phyloP scores from a whole-genome alignment of 2,113 vertebrate species.

The Solea senegalensis region DNA sequence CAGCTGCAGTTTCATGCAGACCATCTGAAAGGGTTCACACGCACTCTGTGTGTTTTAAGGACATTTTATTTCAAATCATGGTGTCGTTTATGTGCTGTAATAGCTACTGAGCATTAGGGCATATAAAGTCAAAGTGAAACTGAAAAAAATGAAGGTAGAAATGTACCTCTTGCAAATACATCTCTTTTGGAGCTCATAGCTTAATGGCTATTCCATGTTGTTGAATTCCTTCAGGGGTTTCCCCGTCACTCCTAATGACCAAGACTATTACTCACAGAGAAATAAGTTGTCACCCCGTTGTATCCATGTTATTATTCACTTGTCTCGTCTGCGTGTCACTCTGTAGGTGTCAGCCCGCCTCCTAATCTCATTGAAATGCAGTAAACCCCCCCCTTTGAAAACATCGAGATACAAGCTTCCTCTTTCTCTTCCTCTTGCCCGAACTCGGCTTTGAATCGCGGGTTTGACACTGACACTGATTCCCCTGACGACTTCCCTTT shows the following conservation, averaged over 20 bases:
- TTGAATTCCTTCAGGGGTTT: constrained; percentile 23
- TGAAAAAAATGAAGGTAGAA: background rate
- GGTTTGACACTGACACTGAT: background rate
- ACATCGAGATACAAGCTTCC: background rate
- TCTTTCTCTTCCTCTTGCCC: constrained; percentile 3
- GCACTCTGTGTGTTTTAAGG: too few relatives aligned
- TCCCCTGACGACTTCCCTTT: constrained; percentile 5
- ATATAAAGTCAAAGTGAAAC: background rate
- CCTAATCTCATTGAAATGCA: background rate
- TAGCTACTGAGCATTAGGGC: background rate
- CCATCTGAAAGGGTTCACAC: too few relatives aligned
- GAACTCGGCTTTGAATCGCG: constrained; percentile 16
- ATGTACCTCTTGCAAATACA: constrained; percentile 13
- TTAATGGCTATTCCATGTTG: constrained; percentile 24
- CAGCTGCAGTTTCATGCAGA: too few relatives aligned
- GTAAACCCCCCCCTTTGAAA: background rate
- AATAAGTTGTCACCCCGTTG: constrained; percentile 50
- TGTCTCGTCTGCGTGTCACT: constrained; percentile 8
- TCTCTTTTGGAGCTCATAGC: constrained; percentile 33
- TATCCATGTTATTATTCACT: constrained; percentile 30
- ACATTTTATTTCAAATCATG: too few relatives aligned
- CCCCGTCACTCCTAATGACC: constrained; percentile 50
- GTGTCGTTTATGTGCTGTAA: background rate
- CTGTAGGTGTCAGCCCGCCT: background rate
- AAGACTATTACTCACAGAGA: constrained; percentile 64